Evolutionary conservation across 2,797 vertebrate species (phyloP), one percentile per base, ranked within the genome.

Genomic region (Hozukius guyotensis): DNA sequence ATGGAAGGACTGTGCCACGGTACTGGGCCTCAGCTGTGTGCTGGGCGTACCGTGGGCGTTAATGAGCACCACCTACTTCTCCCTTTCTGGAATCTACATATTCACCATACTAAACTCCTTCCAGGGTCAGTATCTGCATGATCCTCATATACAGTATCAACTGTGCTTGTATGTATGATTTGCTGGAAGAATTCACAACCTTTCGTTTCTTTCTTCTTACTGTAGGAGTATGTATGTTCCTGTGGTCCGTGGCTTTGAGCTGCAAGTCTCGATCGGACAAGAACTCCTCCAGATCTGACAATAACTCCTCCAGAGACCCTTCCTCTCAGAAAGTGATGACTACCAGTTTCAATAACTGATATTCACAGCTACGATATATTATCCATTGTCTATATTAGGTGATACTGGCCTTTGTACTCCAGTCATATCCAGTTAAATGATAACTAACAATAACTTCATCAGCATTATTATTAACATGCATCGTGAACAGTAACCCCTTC

Each of bases 71-170:
- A 95, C 94, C 55, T 64, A 92, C 60, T 9, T 96, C 62, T 86
- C 90, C 3, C 1, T 95, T 20, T 3, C 88, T 4, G 95, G 96
- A 57, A 83, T 96, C 77, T 97, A 97, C 34, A 36, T 96, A 34
- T 98, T 98, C 93, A 97, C 95, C 14, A 86, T 95, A 74, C 82
- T 97, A 60, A 98, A 97, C 91, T 92, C 94, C 0, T 77, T 97
- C 27, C 96, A 97, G 24, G 97, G 96, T 97, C n/a, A 34, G 52
- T 84, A 49, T 66, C 13, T 20, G 16, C 12, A 7, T 1, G 0
- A 27, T 66, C 16, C 2, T 71, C 25, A 24, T n/a, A 10, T 7
- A 11, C 31, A 36, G 8, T 13, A 14, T 29, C 4, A 6, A 0
- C 4, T 27, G 2, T 24, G 42, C 2, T 38, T 42, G 20, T 52